Percentiles rank a stretch among this genome's conserved stretches.
Conservation (phyloP, 2,888 invertebrate genomes). For the Junonia oenone region DNA sequence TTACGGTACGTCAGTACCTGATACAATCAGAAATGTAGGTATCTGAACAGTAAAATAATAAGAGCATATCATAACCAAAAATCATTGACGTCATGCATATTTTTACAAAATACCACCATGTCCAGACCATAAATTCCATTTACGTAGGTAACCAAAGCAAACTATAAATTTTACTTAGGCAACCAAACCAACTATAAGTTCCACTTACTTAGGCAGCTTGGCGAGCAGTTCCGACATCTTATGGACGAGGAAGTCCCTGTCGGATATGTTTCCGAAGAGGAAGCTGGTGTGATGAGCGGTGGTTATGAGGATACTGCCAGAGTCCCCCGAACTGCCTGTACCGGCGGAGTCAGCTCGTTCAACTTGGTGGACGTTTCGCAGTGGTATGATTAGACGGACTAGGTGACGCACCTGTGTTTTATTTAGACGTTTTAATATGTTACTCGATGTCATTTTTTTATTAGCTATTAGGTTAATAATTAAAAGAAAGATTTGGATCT, state of each 20-base stretch:
- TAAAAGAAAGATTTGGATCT: too few species aligned
- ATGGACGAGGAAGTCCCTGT: constrained; percentile 91
- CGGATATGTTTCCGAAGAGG: constrained; percentile 92
- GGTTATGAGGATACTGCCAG: constrained; percentile 87
- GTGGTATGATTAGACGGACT: constrained; percentile 92
- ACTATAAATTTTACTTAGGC: background rate
- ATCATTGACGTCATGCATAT: too few species aligned
- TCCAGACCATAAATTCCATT: background rate
- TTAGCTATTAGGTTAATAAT: too few species aligned
- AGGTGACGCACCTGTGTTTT: constrained; percentile 83
- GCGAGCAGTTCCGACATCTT: constrained; percentile 94
- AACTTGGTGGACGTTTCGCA: constrained; percentile 88
- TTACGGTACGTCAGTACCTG: too few species aligned
- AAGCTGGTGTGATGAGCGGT: constrained; percentile 90
- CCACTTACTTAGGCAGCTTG: constrained; percentile 78
- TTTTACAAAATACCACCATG: background rate
- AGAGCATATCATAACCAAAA: too few species aligned
- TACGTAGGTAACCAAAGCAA: background rate
- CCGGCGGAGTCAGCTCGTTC: constrained; percentile 87
- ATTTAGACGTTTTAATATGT: background rate
- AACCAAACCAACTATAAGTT: background rate
- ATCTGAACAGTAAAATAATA: too few species aligned
- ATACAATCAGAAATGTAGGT: too few species aligned
- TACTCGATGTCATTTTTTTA: too few species aligned
- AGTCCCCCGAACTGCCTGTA: constrained; percentile 80